phyloP scores from a whole-genome alignment of 1,140 invertebrate genomes.

The Hyles euphorbiae region DNA sequence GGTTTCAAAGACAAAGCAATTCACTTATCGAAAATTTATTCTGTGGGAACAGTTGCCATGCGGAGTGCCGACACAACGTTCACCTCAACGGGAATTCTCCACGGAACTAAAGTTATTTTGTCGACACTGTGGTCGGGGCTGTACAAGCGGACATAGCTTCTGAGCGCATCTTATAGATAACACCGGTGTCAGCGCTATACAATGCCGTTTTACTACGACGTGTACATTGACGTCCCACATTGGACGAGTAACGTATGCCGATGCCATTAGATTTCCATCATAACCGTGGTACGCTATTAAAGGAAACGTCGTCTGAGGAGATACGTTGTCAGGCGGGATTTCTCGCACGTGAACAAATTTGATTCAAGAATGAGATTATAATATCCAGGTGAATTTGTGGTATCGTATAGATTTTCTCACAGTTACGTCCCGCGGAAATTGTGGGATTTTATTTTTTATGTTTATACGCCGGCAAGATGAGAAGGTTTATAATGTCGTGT shows the following conservation, averaged over 20 bases:
- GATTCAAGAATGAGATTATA: slow-evolving; percentile 61
- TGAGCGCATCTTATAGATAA: slow-evolving; percentile 10
- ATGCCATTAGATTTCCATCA: neutral
- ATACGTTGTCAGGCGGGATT: slow-evolving; percentile 43
- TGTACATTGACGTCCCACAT: slow-evolving; percentile 2
- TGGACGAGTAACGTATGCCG: slow-evolving; percentile 12
- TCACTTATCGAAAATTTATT: slow-evolving; percentile 5
- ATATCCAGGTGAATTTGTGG: slow-evolving; percentile 47
- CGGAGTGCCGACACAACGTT: slow-evolving; percentile 22
- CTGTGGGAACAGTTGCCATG: neutral
- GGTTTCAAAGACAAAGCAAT: neutral
- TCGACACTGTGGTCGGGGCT: slow-evolving; percentile 26
- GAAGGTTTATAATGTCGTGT: slow-evolving; percentile 12
- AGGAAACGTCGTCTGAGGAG: slow-evolving; percentile 26
- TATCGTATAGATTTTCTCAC: slow-evolving; percentile 24
- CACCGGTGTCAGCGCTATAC: slow-evolving; percentile 14
- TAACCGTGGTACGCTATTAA: slow-evolving; percentile 9
- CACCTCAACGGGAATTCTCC: slow-evolving; percentile 26
- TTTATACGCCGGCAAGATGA: slow-evolving; percentile 21
- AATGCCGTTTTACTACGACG: slow-evolving; percentile 21
- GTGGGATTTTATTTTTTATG: slow-evolving; percentile 1
- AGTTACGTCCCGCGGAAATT: slow-evolving; percentile 16
- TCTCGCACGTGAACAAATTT: slow-evolving; percentile 62
- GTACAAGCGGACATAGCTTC: slow-evolving; percentile 13
- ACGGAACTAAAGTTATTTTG: slow-evolving; percentile 49